Evolutionary conservation across 2,113 vertebrate genomes (phyloP), one percentile per base, ranked within the genome.

Genomic region (Platichthys stellatus): DNA sequence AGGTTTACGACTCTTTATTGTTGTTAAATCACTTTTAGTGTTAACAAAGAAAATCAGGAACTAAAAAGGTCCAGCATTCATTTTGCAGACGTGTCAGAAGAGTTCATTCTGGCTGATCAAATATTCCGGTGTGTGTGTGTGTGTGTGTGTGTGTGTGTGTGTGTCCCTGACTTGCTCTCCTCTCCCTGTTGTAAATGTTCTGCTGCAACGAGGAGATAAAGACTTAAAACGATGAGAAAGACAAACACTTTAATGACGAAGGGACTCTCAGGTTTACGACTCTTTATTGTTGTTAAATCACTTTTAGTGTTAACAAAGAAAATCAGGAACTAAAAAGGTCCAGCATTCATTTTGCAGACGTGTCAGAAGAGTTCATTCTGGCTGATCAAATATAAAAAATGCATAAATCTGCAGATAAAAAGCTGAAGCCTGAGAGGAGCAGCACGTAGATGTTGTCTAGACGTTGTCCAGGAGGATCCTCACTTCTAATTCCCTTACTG

Each of bases 401-500:
- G 20, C 17, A 49, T 8, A 45, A 49, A 72, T 61, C 10, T 72
- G 18, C 8, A 72, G 43, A 61, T 24, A 35, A 3, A 70, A 45
- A 7, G 18, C 10, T 4, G 28, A 45, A 49, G 14, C 3, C 6
- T 35, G 5, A 62, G 4, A 54, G 51, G 60, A 35, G 53, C 13
- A n/a, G 18, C 24, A 17, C 49, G 17, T 18, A 49, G 47, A 49
- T 9, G 13, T 82, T 53, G 88, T 86, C 84, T 85, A 90, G 87
- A 89, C 86, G 2, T 84, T 72, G 76, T 63, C 0, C 54, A 85
- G 81, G 67, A 85, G 73, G 59, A 80, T 85, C 67, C 81, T 56
- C 17, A 15, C 78, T 81, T 69, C 80, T 90, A 92, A 90, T 90
- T 89, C 85, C 92, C 81, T 90, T 86, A 86, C 77, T 71, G 84